Base-by-base conservation (phyloP, 30 jellyfish, hydroid and myxozoan species). In the Pelagia noctiluca region DNA sequence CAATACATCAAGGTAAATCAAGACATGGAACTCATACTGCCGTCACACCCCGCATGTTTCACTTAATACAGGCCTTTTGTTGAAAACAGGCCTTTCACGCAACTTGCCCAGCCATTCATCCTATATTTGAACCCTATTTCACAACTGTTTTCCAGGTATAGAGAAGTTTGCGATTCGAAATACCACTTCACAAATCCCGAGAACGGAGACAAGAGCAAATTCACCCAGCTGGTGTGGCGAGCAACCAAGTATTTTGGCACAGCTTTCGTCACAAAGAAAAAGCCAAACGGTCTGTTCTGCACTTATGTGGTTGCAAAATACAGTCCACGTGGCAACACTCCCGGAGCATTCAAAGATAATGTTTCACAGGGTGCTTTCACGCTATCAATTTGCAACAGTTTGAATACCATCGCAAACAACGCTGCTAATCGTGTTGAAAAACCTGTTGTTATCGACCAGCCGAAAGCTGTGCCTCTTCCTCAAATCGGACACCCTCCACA, bases 151-250 rank as follows among this genome's bases (percentile, higher is more conserved):
- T n/a, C 19, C 50, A 88, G 97, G 97, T 88, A 88, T 50, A 63
- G 89, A 29, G 89, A 88, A 61, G 97, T 88, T 19, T 88, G 97
- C 73, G 89, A 87, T 19, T 53, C 75, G 37, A 83, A 70, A 1
- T 88, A 79, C 65, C n/a, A 63, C 16, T 88, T 88, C 62, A 75
- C 88, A 80, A 50, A 67, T 22, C n/a, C 69, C 89, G 8, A 28
- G 52, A 10, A 80, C 19, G 46, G 94, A 38, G 26, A 85, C 97
- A 7, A 76, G 16, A 19, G 80, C n/a, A 82, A 71, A 42, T 88
- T 88, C 70, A 71, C 93, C 3, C 97, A 92, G 79, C 82, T 92
- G 30, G 89, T 92, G 13, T 92, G 98, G 98, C 75, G 84, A n/a
- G 22, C 78, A 11, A 81, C 97, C 1, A 26, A 24, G 1, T 71